Conservation (phyloP, 53 echinoderm and acorn worm genomes). For the Patiria pectinifera region DNA sequence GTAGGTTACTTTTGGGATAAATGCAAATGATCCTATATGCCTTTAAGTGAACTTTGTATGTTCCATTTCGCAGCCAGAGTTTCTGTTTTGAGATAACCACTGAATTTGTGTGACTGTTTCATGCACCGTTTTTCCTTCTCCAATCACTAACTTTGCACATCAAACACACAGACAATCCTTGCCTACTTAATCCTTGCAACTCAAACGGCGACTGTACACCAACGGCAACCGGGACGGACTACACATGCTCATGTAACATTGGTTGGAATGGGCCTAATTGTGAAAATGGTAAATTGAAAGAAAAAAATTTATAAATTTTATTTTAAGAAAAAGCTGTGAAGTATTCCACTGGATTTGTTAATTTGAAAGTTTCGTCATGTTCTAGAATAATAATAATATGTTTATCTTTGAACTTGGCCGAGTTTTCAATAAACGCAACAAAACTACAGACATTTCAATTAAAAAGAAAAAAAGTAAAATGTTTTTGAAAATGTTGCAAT, state of each 20-base stretch:
- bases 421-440: too few species aligned
- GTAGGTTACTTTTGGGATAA: too few species aligned
- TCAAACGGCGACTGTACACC: constrained; percentile 76
- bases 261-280: constrained; percentile 87
- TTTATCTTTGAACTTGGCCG: too few species aligned
- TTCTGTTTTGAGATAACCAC: neutral
- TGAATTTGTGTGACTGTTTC: constrained; percentile 16
- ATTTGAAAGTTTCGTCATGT: too few species aligned
- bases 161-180: constrained; percentile 78
- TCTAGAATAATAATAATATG: too few species aligned
- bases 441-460: too few species aligned
- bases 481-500: too few species aligned
- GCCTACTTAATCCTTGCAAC: constrained; percentile 82
- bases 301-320: neutral
- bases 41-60: neutral
- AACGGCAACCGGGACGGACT: constrained; percentile 57
- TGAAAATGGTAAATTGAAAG: constrained; percentile 69
- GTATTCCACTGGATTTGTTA: neutral
- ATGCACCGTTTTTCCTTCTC: neutral
- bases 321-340: neutral
- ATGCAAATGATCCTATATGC: too few species aligned
- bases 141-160: constrained; percentile 8
- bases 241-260: constrained; percentile 70
- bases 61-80: neutral
- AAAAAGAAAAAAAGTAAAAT: too few species aligned